A percentile compares a stretch with the other conserved stretches of the same genome.
Conservation (phyloP, 2,888 invertebrate species). For the Melanophora roralis region DNA sequence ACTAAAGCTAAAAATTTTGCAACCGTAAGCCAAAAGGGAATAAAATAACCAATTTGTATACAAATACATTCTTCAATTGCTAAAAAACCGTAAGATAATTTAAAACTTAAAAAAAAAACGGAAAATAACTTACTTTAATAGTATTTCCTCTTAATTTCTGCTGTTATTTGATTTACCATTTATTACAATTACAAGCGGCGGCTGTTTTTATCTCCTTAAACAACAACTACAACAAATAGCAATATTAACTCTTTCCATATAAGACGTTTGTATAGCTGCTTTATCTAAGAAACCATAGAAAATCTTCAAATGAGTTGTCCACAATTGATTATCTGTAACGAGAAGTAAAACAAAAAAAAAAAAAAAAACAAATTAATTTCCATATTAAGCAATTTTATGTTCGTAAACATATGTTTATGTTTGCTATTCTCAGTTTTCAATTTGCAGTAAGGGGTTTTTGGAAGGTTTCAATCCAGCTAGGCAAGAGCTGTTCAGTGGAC, state of each 20-base stretch:
- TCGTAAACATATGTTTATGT: not conserved
- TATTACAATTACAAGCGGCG: slow-evolving; percentile 63
- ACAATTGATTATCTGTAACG: slow-evolving; percentile 49
- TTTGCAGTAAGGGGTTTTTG: not conserved
- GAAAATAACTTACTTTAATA: slow-evolving; percentile 58
- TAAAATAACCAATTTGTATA: slow-evolving; percentile 14
- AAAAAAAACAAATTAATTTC: slow-evolving; percentile 42
- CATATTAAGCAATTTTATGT: slow-evolving; percentile 32
- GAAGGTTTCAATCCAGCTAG: no score
- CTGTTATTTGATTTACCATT: slow-evolving; percentile 62
- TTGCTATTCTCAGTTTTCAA: not conserved
- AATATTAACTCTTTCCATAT: not conserved
- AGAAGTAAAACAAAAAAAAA: slow-evolving; percentile 25
- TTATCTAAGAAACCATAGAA: slow-evolving; percentile 53
- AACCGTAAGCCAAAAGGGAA: slow-evolving; percentile 13
- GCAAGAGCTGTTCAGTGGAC: no score
- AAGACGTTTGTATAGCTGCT: slow-evolving; percentile 5
- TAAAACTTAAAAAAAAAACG: not conserved
- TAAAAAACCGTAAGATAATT: no score
- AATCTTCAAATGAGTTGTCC: slow-evolving; percentile 45
- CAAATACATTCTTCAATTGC: not conserved
- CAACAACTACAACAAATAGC: slow-evolving; percentile 16
- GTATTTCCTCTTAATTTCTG: slow-evolving; percentile 62
- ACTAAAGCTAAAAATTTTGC: not conserved
- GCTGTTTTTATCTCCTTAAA: slow-evolving; percentile 59